phyloP scores from a whole-genome alignment of 1,140 invertebrate genomes.

The Dinoponera quadriceps region DNA sequence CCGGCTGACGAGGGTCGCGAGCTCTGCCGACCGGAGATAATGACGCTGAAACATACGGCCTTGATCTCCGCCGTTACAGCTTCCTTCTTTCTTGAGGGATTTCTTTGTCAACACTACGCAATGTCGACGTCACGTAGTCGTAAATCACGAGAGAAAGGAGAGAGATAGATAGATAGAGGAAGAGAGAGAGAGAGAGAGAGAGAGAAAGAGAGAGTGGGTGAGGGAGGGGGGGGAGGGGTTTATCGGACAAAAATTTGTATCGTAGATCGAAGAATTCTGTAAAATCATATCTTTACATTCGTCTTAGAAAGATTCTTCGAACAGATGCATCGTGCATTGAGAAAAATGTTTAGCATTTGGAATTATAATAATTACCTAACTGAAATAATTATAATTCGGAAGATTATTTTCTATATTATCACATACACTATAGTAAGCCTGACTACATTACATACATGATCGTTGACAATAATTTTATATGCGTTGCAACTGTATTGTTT shows the following conservation, averaged over 20 bases:
- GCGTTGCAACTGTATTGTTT: no score
- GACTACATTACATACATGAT: no score
- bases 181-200: background rate
- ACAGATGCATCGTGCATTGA: background rate
- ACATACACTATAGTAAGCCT: no score
- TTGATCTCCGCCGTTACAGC: conserved; percentile 20
- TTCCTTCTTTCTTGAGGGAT: conserved; percentile 49
- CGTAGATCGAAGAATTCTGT: background rate
- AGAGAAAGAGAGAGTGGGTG: background rate
- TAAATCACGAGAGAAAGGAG: conserved; percentile 41
- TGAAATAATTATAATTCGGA: no score
- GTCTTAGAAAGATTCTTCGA: background rate
- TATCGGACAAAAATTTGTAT: background rate
- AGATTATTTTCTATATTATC: no score
- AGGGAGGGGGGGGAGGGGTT: background rate
- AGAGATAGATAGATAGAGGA: background rate
- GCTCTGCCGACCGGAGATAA: conserved; percentile 59
- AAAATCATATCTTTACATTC: conserved; percentile 4
- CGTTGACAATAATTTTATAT: no score
- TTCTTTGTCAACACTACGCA: conserved; percentile 44
- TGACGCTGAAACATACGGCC: conserved; percentile 58
- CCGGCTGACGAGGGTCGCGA: conserved; percentile 60
- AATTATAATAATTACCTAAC: no score
- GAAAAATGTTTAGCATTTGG: no score
- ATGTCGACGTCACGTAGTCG: conserved; percentile 27